Evolutionary conservation across 2,113 vertebrate genomes (phyloP).

Genomic region (Lepus americanus): DNA sequence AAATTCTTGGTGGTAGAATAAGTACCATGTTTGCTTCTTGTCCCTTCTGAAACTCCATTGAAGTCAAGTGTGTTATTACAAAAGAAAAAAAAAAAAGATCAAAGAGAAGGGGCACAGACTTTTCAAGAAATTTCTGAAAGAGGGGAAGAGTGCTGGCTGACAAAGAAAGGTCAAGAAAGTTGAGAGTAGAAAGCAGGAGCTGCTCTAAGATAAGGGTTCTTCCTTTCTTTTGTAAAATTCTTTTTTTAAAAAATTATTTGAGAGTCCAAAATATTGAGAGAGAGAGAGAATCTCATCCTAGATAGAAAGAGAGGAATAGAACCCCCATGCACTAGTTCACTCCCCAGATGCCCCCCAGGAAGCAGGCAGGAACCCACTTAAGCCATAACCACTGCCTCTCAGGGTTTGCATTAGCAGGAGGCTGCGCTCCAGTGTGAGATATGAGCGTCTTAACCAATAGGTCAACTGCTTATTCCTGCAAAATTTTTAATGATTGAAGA

Average conservation of each 20-base stretch:
- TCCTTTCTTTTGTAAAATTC: not conserved
- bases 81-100: not conserved
- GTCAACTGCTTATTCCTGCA: too few relatives aligned
- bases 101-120: not conserved
- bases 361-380: too few relatives aligned
- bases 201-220: not conserved
- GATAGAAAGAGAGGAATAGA: too few relatives aligned
- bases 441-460: too few relatives aligned
- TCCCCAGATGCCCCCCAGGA: too few relatives aligned
- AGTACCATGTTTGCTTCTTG: not conserved
- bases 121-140: conserved; percentile 48
- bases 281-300: too few relatives aligned
- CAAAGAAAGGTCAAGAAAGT: conserved; percentile 2
- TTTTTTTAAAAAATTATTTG: not conserved
- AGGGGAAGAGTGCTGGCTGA: not conserved
- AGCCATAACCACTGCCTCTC: too few relatives aligned
- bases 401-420: too few relatives aligned
- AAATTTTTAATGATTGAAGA: not conserved
- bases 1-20: conserved; percentile 25
- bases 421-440: too few relatives aligned
- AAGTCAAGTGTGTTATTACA: not conserved
- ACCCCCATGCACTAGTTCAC: too few relatives aligned
- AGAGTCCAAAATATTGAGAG: too few relatives aligned
- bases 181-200: not conserved
- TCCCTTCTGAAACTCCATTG: not conserved